Percentiles rank a stretch among this genome's conserved stretches.
Conservation (phyloP, 2,113 vertebrate species). For the Oxyruncus cristatus region DNA sequence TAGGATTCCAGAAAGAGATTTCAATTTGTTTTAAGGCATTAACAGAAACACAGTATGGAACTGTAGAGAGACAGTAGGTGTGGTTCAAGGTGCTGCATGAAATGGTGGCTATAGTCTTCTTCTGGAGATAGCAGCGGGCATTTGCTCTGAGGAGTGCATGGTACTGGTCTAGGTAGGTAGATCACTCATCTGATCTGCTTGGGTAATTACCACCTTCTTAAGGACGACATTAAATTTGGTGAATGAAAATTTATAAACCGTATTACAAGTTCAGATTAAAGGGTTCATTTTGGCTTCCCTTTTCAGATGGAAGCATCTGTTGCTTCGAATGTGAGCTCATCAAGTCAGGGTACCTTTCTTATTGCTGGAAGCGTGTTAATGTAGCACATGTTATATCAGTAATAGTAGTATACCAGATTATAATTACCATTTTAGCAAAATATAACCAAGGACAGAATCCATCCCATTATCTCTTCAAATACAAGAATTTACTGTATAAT, state of each 20-base stretch:
- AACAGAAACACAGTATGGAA: neutral
- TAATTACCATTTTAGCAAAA: neutral
- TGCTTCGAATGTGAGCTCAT: neutral
- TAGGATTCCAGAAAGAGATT: neutral
- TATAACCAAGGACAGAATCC: neutral
- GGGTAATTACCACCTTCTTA: neutral
- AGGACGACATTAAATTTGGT: neutral
- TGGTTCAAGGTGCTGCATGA: neutral
- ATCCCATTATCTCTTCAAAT: neutral
- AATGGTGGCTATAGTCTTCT: neutral
- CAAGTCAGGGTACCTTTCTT: neutral
- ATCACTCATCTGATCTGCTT: neutral
- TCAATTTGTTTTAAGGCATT: neutral
- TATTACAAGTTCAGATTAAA: neutral
- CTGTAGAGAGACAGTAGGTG: neutral
- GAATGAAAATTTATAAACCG: neutral
- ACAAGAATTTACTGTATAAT: neutral
- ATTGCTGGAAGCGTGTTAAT: neutral
- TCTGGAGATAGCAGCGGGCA: neutral
- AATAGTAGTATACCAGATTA: neutral
- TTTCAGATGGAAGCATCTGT: neutral
- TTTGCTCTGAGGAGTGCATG: neutral
- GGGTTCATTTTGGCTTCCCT: neutral
- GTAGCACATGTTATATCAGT: neutral
- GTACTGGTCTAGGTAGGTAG: neutral